Evolutionary conservation across 2,113 vertebrate genomes (phyloP).

Genomic region (Coreoperca whiteheadi): DNA sequence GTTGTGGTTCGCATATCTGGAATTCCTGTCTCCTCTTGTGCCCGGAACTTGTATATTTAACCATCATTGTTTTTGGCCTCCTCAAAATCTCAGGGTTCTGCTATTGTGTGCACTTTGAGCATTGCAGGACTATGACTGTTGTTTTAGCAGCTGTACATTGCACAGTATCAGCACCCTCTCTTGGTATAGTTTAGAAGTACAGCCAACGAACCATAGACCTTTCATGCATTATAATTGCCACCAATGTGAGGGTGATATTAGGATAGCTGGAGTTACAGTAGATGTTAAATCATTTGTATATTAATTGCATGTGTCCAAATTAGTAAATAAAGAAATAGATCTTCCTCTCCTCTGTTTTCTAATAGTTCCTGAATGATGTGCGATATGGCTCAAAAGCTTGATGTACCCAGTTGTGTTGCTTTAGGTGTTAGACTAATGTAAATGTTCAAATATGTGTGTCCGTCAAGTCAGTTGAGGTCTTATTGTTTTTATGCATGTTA

Average conservation of each 20-base stretch:
- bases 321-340: not conserved
- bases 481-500: not conserved
- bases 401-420: not conserved
- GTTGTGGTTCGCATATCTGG: slow-evolving; percentile 76
- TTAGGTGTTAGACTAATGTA: not conserved
- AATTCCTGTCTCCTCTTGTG: slow-evolving; percentile 69
- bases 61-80: slow-evolving; percentile 60
- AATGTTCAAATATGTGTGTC: not conserved
- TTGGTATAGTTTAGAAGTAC: slow-evolving; percentile 55
- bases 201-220: not conserved
- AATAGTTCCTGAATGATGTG: not conserved
- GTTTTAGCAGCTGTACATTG: slow-evolving; percentile 14
- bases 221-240: not conserved
- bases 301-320: not conserved
- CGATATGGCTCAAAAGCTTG: not conserved
- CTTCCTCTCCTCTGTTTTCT: not conserved
- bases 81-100: slow-evolving; percentile 46
- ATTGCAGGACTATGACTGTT: slow-evolving; percentile 13
- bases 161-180: slow-evolving; percentile 54
- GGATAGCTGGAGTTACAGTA: not conserved
- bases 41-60: slow-evolving; percentile 75
- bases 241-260: not conserved
- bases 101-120: slow-evolving; percentile 50
- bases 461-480: not conserved
- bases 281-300: not conserved